Evolutionary conservation across 1,140 invertebrate species (phyloP).

Genomic region (Danaus plexippus): DNA sequence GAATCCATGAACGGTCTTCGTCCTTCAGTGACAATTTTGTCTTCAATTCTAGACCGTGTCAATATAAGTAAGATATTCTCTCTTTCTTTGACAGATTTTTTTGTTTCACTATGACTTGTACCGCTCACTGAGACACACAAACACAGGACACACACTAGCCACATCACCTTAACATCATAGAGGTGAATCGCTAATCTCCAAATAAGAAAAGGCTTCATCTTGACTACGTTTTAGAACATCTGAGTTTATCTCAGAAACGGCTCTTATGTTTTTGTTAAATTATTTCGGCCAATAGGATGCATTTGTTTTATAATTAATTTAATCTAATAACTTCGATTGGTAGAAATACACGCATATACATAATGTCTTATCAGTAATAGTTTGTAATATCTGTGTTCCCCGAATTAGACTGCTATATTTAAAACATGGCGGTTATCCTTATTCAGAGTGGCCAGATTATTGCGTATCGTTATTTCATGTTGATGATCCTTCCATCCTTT

Average conservation of each 20-base stretch:
- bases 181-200: too few species aligned
- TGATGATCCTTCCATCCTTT: background rate
- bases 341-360: slow-evolving; percentile 4
- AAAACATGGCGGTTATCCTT: too few species aligned
- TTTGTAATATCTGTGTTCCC: too few species aligned
- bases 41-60: too few species aligned
- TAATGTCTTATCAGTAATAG: background rate
- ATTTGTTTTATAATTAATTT: slow-evolving; percentile 6
- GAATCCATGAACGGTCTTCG: background rate
- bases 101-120: too few species aligned
- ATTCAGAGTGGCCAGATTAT: too few species aligned
- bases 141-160: background rate
- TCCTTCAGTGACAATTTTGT: too few species aligned
- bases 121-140: too few species aligned
- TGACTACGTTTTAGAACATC: slow-evolving; percentile 5
- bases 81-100: too few species aligned
- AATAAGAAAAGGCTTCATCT: background rate
- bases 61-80: too few species aligned
- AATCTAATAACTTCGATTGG: slow-evolving; percentile 10
- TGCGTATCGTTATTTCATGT: background rate
- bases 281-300: slow-evolving; percentile 9
- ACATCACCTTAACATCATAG: background rate
- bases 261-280: background rate
- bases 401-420: too few species aligned
- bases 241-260: slow-evolving; percentile 8